A percentile compares a stretch with the other conserved stretches of the same genome.
phyloP scores from a whole-genome alignment of 92 coral and sea anemone genomes.

The Pocillopora meandrina region DNA sequence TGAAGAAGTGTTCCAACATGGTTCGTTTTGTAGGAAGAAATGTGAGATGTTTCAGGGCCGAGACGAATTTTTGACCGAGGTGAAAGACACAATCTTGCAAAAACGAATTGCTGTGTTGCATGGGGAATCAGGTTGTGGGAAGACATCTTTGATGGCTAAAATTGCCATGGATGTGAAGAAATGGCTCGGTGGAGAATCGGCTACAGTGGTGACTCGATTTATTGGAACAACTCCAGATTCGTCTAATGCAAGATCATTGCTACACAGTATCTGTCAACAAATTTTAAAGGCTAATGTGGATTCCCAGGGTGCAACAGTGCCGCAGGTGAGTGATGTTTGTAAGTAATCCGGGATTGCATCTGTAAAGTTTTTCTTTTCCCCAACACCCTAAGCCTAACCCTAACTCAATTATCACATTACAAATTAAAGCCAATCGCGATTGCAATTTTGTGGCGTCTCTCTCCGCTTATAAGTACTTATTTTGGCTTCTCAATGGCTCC shows the following conservation, averaged over 20 bases:
- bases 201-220: constrained; percentile 78
- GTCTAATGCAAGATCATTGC: constrained; percentile 69
- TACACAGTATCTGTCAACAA: constrained; percentile 87
- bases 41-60: constrained; percentile 89
- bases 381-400: no score
- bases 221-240: constrained; percentile 96
- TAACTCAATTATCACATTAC: no score
- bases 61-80: constrained; percentile 60
- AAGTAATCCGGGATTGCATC: no score
- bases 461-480: no score
- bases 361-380: no score
- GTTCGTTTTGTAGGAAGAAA: constrained; percentile 82
- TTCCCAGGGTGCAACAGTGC: constrained; percentile 55
- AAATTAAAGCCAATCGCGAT: no score
- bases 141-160: constrained; percentile 96
- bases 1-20: constrained; percentile 87
- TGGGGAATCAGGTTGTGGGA: constrained; percentile 97
- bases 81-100: constrained; percentile 50
- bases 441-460: no score
- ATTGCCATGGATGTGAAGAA: constrained; percentile 55
- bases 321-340: constrained; percentile 62
- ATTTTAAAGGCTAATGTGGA: constrained; percentile 50
- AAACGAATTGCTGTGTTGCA: constrained; percentile 67
- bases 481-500: no score
- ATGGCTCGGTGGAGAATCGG: constrained; percentile 54